A percentile compares a stretch with the other conserved stretches of the same genome.
Evolutionary conservation across 1,140 invertebrate species (phyloP).

Genomic region (Penaeus japonicus): DNA sequence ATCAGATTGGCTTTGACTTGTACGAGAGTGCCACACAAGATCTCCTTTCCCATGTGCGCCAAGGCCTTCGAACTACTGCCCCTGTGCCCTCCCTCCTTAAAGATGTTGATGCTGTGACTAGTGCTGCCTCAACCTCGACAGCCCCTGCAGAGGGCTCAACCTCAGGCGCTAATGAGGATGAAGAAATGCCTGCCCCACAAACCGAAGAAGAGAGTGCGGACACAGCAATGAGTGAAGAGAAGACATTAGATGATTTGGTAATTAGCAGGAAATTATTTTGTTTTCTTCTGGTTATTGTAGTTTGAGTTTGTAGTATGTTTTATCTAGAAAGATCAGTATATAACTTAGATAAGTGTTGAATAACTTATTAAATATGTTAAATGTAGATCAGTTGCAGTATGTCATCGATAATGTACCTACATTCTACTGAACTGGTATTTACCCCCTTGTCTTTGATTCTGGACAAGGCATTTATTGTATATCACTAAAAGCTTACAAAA

Average conservation of each 20-base stretch:
- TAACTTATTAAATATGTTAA: too few relatives aligned
- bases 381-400: too few relatives aligned
- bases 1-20: constrained; percentile 98
- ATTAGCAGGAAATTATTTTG: background rate
- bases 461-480: too few relatives aligned
- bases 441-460: too few relatives aligned
- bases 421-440: too few relatives aligned
- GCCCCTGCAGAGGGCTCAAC: constrained; percentile 33
- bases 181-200: constrained; percentile 40
- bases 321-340: background rate
- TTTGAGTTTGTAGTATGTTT: background rate
- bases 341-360: too few relatives aligned
- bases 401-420: too few relatives aligned
- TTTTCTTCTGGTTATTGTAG: background rate
- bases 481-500: too few relatives aligned
- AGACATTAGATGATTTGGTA: constrained; percentile 54
- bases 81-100: constrained; percentile 72
- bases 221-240: constrained; percentile 66
- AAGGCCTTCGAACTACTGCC: constrained; percentile 82
- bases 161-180: constrained; percentile 53
- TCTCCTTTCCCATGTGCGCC: constrained; percentile 87
- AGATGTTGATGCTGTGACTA: constrained; percentile 31
- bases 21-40: constrained; percentile 99
- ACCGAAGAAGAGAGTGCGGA: constrained; percentile 63
- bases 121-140: background rate